These are phyloP conservation scores for Trissolcus basalis DNA, from an alignment of 1,140 invertebrate species.

Conservation along the genomic window DNA sequence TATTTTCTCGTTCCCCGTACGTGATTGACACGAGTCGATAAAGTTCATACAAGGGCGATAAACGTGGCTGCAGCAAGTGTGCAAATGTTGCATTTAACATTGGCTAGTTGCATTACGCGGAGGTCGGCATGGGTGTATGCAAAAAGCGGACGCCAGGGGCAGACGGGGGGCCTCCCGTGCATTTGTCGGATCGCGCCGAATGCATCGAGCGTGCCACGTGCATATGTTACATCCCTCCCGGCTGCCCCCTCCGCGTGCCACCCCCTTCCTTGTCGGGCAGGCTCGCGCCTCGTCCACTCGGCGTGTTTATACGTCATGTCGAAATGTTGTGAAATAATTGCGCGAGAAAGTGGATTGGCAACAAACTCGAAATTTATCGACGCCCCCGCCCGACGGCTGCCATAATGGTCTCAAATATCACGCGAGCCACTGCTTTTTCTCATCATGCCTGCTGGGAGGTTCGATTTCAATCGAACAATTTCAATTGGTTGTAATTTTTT, in stretches of 20 bases:
- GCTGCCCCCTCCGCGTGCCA: conserved; percentile 21
- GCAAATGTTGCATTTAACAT: conserved; percentile 72
- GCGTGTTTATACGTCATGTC: conserved; percentile 70
- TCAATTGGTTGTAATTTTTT: too few relatives aligned
- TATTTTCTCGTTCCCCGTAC: conserved; percentile 30
- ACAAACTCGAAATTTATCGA: conserved; percentile 71
- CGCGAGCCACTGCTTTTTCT: background rate
- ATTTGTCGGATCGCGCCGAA: conserved; percentile 67
- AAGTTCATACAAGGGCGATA: conserved; percentile 68
- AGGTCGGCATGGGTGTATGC: conserved; percentile 15
- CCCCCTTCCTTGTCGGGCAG: conserved; percentile 17
- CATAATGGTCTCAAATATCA: conserved; percentile 37
- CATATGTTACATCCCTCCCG: conserved; percentile 71
- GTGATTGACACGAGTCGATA: conserved; percentile 74
- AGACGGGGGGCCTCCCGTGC: conserved; percentile 57
- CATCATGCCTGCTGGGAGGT: too few relatives aligned
- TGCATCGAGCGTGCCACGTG: conserved; percentile 73
- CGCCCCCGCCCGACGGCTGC: conserved; percentile 49
- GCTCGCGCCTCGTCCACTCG: conserved; percentile 39
- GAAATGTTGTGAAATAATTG: conserved; percentile 74
- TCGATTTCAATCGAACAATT: too few relatives aligned
- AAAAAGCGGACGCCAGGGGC: conserved; percentile 25
- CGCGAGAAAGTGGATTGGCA: conserved; percentile 73
- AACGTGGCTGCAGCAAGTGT: conserved; percentile 57
- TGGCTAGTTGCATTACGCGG: conserved; percentile 63